phyloP scores from a whole-genome alignment of 2,888 invertebrate genomes.

The Cylloceria caligata region DNA sequence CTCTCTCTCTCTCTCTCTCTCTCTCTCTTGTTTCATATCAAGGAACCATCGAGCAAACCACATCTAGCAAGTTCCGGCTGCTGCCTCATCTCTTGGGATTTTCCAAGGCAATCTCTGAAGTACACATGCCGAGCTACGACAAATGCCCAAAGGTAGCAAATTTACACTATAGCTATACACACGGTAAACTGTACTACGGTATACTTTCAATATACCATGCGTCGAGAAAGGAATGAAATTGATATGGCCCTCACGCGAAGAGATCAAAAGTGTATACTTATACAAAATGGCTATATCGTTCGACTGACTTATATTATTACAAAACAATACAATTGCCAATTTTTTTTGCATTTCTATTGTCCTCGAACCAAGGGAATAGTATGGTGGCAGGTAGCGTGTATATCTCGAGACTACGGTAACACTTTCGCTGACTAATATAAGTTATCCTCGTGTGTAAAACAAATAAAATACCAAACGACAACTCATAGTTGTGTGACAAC shows the following conservation, averaged over 20 bases:
- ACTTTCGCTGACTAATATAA: slow-evolving; percentile 50
- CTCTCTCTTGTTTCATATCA: slow-evolving; percentile 14
- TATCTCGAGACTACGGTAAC: slow-evolving; percentile 10
- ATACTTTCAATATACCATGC: not conserved
- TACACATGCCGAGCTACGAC: slow-evolving; percentile 18
- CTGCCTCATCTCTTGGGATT: slow-evolving; percentile 39
- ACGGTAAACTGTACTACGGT: not conserved
- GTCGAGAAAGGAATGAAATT: slow-evolving; percentile 30
- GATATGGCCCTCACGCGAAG: not conserved
- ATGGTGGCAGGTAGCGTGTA: slow-evolving; percentile 1
- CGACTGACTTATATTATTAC: not conserved
- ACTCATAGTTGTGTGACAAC: slow-evolving; percentile 7
- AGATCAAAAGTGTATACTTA: not conserved
- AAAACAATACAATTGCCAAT: not conserved
- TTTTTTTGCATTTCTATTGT: too few relatives aligned
- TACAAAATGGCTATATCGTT: slow-evolving; percentile 1
- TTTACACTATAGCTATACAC: not conserved
- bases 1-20: too few relatives aligned
- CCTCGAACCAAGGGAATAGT: too few relatives aligned
- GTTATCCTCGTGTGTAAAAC: slow-evolving; percentile 16
- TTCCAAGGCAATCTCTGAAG: slow-evolving; percentile 50
- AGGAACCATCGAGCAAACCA: slow-evolving; percentile 7
- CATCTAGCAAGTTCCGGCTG: slow-evolving; percentile 5
- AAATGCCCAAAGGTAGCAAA: slow-evolving; percentile 21
- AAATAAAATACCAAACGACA: slow-evolving; percentile 40